Percentiles rank a stretch among this genome's conserved stretches.
Evolutionary conservation across 1,140 invertebrate genomes (phyloP).

Genomic region (Doryteuthis pealeii): DNA sequence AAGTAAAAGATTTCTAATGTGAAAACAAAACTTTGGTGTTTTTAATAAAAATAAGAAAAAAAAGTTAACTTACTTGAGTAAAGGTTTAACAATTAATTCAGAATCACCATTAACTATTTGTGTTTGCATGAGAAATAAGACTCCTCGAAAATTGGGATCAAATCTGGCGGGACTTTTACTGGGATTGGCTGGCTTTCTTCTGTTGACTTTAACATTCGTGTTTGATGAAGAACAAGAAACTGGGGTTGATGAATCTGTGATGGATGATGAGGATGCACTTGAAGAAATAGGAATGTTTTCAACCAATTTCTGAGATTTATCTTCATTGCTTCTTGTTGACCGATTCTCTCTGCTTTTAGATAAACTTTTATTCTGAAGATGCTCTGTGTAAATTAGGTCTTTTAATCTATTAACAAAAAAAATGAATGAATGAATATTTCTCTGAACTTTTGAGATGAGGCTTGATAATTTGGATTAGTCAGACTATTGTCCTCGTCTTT

Average conservation of each 20-base stretch:
- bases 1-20: no score
- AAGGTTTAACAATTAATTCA: slow-evolving; percentile 29
- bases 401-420: no score
- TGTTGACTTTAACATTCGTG: slow-evolving; percentile 3
- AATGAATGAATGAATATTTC: no score
- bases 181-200: slow-evolving; percentile 27
- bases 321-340: no score
- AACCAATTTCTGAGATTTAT: not conserved
- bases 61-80: slow-evolving; percentile 31
- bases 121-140: slow-evolving; percentile 30
- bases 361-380: no score
- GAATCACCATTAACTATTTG: slow-evolving; percentile 23
- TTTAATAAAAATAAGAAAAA: not conserved
- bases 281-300: no score
- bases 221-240: not conserved
- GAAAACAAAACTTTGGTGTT: no score
- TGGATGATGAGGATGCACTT: not conserved
- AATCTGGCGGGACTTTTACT: slow-evolving; percentile 27
- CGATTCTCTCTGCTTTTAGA: no score
- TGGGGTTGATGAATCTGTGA: not conserved
- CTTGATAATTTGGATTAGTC: no score
- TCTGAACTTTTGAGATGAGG: no score
- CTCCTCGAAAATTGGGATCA: slow-evolving; percentile 39
- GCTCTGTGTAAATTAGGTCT: no score
- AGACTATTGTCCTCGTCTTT: no score